These are phyloP conservation scores for Macrotus californicus DNA, from an alignment of 2,113 vertebrate species.

Conservation along the genomic window DNA sequence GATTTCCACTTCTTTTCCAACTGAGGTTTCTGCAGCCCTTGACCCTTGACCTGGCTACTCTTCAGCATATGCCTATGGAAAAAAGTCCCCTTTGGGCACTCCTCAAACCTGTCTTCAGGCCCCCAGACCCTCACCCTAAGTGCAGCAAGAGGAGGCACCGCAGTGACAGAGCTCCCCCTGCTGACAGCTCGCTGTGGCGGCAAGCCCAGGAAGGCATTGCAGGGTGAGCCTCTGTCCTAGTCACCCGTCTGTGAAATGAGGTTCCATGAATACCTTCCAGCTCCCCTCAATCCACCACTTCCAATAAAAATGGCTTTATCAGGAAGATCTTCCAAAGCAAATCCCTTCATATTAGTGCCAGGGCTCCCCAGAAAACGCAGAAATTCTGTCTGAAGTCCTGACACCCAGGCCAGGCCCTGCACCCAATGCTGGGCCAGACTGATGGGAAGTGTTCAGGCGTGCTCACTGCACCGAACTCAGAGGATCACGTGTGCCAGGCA, in stretches of 20 bases:
- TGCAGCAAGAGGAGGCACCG: background rate
- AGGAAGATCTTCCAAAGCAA: background rate
- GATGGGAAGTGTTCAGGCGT: background rate
- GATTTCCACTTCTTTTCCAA: background rate
- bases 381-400: background rate
- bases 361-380: background rate
- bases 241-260: background rate
- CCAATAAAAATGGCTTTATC: background rate
- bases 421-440: background rate
- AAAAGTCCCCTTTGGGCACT: background rate
- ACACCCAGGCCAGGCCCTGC: background rate
- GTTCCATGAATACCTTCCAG: background rate
- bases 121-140: background rate
- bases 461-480: background rate
- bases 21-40: background rate
- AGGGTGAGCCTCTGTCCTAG: background rate
- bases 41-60: background rate
- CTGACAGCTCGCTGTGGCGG: background rate
- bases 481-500: background rate
- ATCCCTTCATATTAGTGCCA: background rate
- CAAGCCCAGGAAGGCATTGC: background rate
- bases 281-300: background rate
- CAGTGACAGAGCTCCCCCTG: constrained; percentile 61
- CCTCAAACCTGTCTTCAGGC: background rate
- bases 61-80: background rate